Evolutionary conservation across 2,113 vertebrate genomes (phyloP), one percentile per base, ranked within the genome.

Genomic region (Mustelus asterias): DNA sequence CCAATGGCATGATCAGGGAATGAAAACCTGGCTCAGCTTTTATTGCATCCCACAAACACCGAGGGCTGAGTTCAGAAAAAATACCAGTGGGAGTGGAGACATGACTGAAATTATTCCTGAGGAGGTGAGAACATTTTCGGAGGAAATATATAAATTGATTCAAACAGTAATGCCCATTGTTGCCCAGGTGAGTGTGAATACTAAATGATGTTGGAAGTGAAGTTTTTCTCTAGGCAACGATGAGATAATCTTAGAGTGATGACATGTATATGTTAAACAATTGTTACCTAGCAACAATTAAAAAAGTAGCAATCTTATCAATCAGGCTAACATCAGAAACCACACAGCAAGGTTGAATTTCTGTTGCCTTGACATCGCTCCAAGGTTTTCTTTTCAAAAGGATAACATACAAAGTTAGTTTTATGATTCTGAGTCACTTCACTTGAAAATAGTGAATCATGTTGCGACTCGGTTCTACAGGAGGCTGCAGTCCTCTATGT

Each of bases 211-310:
- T 33, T 92, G 5, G 48, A 92, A 65, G 18, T n/a, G 60, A 92
- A 63, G 33, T 63, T 65, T 63, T 63, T n/a, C 89, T 26, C 48
- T 60, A 29, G 60, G 89, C 89, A 92, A 92, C 33, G 20, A 65
- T 92, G 89, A 92, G 58, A 92, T 92, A 37, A 92, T 65, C 89
- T 63, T n/a, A 92, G 24, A 60, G 54, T 58, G 86, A 89, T n/a
- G n/a, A 29, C 6, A 65, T 65, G 60, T 37, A 22, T 7, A 65
- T 65, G 37, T 92, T 92, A 92, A 65, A 92, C 33, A 92, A 92
- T 65, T 63, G 89, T 63, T 65, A 92, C 33, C 89, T 1, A 92
- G 58, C 89, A 92, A 92, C 58, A 65, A 92, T 63, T 92, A 63
- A 33, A 65, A 54, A 92, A 65, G 33, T 92, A 92, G 58, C 60